Conservation (phyloP, 2,797 vertebrate genomes). For the Ctenopoma kingsleyae region DNA sequence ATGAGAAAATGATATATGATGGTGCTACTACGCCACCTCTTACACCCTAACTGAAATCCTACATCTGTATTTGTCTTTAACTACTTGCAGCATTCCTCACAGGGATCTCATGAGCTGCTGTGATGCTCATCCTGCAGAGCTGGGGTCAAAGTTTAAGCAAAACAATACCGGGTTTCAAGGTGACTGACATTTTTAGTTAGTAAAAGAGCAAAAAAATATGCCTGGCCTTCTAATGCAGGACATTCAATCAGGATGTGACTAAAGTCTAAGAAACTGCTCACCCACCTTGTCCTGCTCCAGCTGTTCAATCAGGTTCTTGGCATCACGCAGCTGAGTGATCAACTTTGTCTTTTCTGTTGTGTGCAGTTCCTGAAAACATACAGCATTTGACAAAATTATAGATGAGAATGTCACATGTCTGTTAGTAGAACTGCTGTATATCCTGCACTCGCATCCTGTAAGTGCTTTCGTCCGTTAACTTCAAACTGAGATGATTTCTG, state of each 20-base stretch:
- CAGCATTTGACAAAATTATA: conserved; percentile 27
- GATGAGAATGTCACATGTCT: conserved; percentile 11
- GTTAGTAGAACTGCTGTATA: neutral
- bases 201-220: conserved; percentile 45
- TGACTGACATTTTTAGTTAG: conserved; percentile 42
- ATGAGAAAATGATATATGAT: too few relatives aligned
- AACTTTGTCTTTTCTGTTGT: conserved; percentile 96
- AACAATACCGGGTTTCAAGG: conserved; percentile 48
- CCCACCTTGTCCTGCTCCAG: conserved; percentile 99
- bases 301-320: conserved; percentile 97
- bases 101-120: conserved; percentile 42
- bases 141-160: conserved; percentile 70
- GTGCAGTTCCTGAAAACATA: conserved; percentile 91
- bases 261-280: conserved; percentile 14
- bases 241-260: conserved; percentile 29
- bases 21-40: neutral
- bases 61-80: conserved; percentile 33
- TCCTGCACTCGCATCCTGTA: conserved; percentile 12
- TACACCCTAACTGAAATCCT: conserved; percentile 16
- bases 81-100: conserved; percentile 56
- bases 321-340: conserved; percentile 95
- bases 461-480: conserved; percentile 6
- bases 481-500: conserved; percentile 55
- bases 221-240: conserved; percentile 28
- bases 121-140: conserved; percentile 47